Base-by-base conservation (phyloP, 1,140 invertebrate species). In the Campoletis sonorensis region DNA sequence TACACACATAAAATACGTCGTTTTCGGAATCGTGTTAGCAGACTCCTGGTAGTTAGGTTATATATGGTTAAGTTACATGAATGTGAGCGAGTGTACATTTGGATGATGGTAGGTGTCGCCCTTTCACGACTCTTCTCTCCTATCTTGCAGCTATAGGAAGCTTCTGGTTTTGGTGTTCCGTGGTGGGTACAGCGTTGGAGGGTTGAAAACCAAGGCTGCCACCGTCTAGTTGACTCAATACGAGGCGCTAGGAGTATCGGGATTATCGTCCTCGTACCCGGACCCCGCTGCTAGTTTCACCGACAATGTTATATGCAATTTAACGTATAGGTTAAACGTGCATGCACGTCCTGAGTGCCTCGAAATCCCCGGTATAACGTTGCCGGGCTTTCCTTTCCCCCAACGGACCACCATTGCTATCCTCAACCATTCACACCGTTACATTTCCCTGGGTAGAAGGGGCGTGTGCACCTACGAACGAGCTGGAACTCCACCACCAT, bases 261-360 rank as follows among this genome's bases (percentile, higher is more conserved):
- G 61, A 64, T 64, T 64, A 64, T 64, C 61, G 23, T 64, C 21
- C n/a, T 27, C 13, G 5, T 27, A 64, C 23, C n/a, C 23, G 23
- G n/a, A 64, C n/a, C 23, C 61, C n/a, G 49, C n/a, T 26, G 23
- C 3, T 26, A 64, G 23, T 64, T 64, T 64, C 61, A 26, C 61
- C 61, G 61, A 27, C 23, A 64, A 64, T 64, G 61, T 64, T 64
- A 64, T 64, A 64, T 64, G 21, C 61, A 64, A 64, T 64, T 64
- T 64, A 64, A 64, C 61, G 61, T 64, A 64, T 26, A 64, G 61
- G 61, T 26, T n/a, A 64, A 64, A 64, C 61, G 61, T 64, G 61
- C 61, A 64, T 64, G 61, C 61, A 64, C 61, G 23, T 64, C 21
- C 23, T 23, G 23, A 64, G 61, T 64, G n/a, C 11, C 23, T 13